These are phyloP conservation scores for Dinoponera quadriceps DNA, from an alignment of 1,140 invertebrate species.

Conservation along the genomic window DNA sequence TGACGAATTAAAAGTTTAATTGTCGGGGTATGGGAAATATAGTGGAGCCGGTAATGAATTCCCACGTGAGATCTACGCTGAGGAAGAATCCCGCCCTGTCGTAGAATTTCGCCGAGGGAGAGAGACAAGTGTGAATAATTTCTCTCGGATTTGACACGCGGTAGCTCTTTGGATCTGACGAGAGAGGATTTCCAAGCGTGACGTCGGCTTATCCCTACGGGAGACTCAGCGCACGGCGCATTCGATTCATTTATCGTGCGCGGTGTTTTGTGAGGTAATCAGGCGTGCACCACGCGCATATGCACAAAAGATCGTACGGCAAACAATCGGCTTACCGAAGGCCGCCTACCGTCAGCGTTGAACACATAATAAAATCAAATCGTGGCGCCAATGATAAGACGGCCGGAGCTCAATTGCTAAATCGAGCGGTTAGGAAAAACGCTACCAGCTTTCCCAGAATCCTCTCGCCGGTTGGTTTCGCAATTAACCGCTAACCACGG, in stretches of 20 bases:
- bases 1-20: no score
- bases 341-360: conserved; percentile 59
- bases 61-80: background rate
- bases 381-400: conserved; percentile 75
- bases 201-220: background rate
- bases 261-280: conserved; percentile 5
- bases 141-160: no score
- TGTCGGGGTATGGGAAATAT: no score
- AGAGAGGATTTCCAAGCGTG: background rate
- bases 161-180: background rate
- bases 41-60: background rate
- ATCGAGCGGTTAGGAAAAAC: conserved; percentile 36
- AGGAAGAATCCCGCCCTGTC: background rate
- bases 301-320: conserved; percentile 28
- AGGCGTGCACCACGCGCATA: background rate
- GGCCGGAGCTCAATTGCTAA: conserved; percentile 14
- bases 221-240: background rate
- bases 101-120: no score
- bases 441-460: conserved; percentile 8
- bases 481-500: conserved; percentile 28
- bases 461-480: background rate
- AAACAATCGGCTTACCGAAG: conserved; percentile 66
- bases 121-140: no score
- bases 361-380: conserved; percentile 75
- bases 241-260: conserved; percentile 26